phyloP scores from a whole-genome alignment of 2,888 invertebrate genomes.

The Entomobrya multifasciata region DNA sequence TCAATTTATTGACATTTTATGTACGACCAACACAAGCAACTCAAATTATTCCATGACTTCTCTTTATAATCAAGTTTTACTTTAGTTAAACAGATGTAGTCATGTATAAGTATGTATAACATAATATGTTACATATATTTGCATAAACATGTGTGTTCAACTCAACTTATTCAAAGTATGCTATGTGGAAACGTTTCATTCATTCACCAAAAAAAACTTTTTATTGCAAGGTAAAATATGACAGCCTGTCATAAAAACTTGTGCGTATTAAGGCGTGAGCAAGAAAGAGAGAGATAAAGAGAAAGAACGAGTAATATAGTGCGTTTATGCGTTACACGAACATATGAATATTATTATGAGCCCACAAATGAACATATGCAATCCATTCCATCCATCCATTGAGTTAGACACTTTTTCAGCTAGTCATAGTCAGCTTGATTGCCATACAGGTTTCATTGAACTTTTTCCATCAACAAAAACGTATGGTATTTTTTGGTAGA shows the following conservation, averaged over 20 bases:
- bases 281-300: not conserved
- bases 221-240: conserved; percentile 43
- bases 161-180: not conserved
- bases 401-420: too few relatives aligned
- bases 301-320: not conserved
- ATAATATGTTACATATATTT: not conserved
- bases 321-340: not conserved
- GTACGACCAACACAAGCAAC: too few relatives aligned
- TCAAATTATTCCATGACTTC: too few relatives aligned
- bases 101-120: not conserved
- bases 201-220: not conserved
- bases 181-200: conserved; percentile 1
- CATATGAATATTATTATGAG: not conserved
- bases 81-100: too few relatives aligned
- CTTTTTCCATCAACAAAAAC: not conserved
- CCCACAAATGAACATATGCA: not conserved
- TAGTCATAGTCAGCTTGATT: too few relatives aligned
- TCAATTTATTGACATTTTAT: not conserved
- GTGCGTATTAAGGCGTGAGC: not conserved
- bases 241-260: conserved; percentile 21
- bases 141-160: not conserved
- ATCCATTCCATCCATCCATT: conserved; percentile 1
- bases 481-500: not conserved
- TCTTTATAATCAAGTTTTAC: too few relatives aligned
- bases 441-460: conserved; percentile 10